These are phyloP conservation scores for Electrophaes corylata DNA, from an alignment of 2,888 invertebrate species.

Conservation along the genomic window DNA sequence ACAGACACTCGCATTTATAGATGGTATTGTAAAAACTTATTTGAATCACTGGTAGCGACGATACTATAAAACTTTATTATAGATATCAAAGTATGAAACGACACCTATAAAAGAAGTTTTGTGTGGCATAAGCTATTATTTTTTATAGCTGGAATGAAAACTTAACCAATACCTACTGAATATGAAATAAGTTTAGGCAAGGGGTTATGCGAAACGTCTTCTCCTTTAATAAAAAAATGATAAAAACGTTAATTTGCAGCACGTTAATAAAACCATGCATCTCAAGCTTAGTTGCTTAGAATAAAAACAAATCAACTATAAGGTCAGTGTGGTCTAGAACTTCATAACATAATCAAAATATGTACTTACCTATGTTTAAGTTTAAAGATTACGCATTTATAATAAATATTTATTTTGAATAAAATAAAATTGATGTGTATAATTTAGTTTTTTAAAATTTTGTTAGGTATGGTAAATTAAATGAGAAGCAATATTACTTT, in stretches of 20 bases:
- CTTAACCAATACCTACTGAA: background rate
- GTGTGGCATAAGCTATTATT: background rate
- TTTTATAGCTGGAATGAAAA: background rate
- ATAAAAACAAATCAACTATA: too few species aligned
- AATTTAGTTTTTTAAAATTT: conserved; percentile 41
- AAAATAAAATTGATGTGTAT: background rate
- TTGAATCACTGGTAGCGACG: background rate
- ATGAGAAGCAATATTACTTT: conserved; percentile 75
- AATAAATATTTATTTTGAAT: too few species aligned
- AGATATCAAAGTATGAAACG: background rate
- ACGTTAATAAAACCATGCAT: too few species aligned
- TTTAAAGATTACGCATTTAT: too few species aligned
- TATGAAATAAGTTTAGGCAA: background rate
- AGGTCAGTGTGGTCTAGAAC: too few species aligned
- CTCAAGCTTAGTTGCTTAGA: too few species aligned
- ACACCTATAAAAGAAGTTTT: background rate
- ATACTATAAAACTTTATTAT: background rate
- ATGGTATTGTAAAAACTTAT: background rate
- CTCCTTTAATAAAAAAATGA: too few species aligned
- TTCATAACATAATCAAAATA: too few species aligned
- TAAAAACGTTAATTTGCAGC: too few species aligned
- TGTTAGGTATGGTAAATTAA: conserved; percentile 64
- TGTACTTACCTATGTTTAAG: too few species aligned
- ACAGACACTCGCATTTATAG: too few species aligned
- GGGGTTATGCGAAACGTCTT: background rate